Conservation (phyloP, 2,113 vertebrate species). For the Danionella cerebrum region DNA sequence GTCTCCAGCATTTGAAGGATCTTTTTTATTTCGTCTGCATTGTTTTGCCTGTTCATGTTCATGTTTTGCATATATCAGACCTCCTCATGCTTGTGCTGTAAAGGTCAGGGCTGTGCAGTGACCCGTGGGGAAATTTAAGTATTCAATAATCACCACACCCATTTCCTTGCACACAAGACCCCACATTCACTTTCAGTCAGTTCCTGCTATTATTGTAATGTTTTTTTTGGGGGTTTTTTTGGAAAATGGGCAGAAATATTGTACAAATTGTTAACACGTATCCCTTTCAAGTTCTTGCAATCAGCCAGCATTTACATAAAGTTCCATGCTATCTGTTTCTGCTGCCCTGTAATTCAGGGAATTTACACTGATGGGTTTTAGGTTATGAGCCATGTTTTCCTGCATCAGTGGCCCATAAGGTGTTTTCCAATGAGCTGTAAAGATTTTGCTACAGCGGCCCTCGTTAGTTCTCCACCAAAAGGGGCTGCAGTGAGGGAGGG, state of each 20-base stretch:
- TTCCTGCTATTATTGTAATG: slow-evolving; percentile 1
- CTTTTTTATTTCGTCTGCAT: slow-evolving; percentile 15
- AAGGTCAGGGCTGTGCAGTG: slow-evolving; percentile 18
- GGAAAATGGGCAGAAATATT: not conserved
- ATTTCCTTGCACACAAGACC: not conserved
- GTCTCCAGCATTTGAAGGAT: slow-evolving; percentile 33
- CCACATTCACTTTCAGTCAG: not conserved
- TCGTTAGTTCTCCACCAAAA: too few relatives aligned
- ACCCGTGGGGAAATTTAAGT: not conserved
- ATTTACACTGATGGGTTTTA: too few relatives aligned
- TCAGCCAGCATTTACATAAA: slow-evolving; percentile 28
- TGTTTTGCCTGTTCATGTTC: slow-evolving; percentile 7
- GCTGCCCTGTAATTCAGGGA: too few relatives aligned
- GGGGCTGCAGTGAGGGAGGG: too few relatives aligned
- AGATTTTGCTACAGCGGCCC: too few relatives aligned
- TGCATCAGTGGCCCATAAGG: too few relatives aligned
- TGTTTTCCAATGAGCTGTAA: too few relatives aligned
- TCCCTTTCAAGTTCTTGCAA: slow-evolving; percentile 2
- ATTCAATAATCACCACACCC: slow-evolving; percentile 1
- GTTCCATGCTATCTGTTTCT: not conserved
- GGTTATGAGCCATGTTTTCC: too few relatives aligned
- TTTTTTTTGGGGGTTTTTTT: too few relatives aligned
- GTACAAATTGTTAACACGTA: not conserved
- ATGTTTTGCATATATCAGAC: slow-evolving; percentile 14
- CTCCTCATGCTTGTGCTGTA: slow-evolving; percentile 2